These are phyloP conservation scores for Plagodis pulveraria DNA, from an alignment of 2,888 invertebrate genomes.

Conservation along the genomic window DNA sequence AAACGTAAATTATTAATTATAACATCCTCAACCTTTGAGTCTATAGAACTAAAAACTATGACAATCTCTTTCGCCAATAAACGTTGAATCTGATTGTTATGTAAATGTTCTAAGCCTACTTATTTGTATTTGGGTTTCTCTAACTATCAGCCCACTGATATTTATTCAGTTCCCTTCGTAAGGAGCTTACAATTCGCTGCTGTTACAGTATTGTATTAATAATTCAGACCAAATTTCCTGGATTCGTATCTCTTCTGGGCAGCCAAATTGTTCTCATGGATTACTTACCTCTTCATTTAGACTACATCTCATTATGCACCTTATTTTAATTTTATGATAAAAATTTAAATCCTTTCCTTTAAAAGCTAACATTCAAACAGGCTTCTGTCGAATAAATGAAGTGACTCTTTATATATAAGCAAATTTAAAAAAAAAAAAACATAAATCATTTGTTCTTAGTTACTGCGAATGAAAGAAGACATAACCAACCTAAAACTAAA, in stretches of 20 bases:
- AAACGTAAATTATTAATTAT: too few species aligned
- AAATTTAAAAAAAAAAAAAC: too few species aligned
- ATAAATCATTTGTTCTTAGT: too few species aligned
- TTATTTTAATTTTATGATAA: constrained; percentile 3
- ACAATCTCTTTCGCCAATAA: constrained; percentile 26
- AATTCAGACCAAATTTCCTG: constrained; percentile 73
- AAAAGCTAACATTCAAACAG: too few species aligned
- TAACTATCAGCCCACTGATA: constrained; percentile 61
- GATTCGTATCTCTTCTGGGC: constrained; percentile 69
- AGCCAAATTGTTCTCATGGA: constrained; percentile 64
- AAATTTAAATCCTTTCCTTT: too few species aligned
- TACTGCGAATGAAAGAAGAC: too few species aligned
- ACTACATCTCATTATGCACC: constrained; percentile 37
- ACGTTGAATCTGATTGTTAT: constrained; percentile 35
- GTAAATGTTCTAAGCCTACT: constrained; percentile 36
- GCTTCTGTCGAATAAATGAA: too few species aligned
- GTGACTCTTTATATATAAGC: too few species aligned
- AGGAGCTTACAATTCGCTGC: constrained; percentile 78
- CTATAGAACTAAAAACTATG: constrained; percentile 16
- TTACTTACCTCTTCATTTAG: constrained; percentile 55
- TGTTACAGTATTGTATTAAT: constrained; percentile 76
- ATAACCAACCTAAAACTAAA: too few species aligned
- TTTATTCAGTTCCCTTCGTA: constrained; percentile 76
- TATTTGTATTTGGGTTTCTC: constrained; percentile 49
- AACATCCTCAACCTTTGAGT: neutral